phyloP scores from a whole-genome alignment of 2,113 vertebrate species.

The Cephalopterus ornatus region DNA sequence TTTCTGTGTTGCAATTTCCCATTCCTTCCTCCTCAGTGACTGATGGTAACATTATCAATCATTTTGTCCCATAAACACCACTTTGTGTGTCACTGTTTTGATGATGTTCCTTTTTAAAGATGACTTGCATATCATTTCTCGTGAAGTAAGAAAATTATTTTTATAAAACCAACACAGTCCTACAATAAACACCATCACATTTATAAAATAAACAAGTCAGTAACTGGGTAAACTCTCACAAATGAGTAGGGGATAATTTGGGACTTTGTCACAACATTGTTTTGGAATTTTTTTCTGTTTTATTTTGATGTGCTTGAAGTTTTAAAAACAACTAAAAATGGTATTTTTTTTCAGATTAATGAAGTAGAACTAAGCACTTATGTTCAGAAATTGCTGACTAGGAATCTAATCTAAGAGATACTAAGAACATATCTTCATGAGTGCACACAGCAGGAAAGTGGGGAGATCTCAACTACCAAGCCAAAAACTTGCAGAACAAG shows the following conservation, averaged over 20 bases:
- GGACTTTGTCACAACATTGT: background rate
- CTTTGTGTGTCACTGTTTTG: background rate
- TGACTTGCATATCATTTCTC: background rate
- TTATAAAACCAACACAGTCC: background rate
- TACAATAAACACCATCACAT: background rate
- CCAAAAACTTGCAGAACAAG: background rate
- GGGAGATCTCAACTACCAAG: background rate
- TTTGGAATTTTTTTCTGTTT: background rate
- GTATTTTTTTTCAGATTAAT: background rate
- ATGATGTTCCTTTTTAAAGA: background rate
- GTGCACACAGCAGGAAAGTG: background rate
- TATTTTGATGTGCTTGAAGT: background rate
- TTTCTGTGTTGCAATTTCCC: background rate
- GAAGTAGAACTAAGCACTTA: background rate
- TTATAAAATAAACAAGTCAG: background rate
- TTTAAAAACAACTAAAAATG: background rate
- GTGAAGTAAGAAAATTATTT: background rate
- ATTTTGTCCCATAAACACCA: background rate
- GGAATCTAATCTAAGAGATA: background rate
- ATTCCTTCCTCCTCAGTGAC: background rate
- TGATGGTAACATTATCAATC: background rate
- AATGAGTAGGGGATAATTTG: background rate
- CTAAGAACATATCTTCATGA: background rate
- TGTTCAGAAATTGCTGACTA: background rate
- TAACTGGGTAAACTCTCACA: background rate